Percentiles rank a stretch among this genome's conserved stretches.
These are phyloP conservation scores for Macrostomum lignano DNA, from an alignment of 1,140 invertebrate genomes.

Conservation along the genomic window DNA sequence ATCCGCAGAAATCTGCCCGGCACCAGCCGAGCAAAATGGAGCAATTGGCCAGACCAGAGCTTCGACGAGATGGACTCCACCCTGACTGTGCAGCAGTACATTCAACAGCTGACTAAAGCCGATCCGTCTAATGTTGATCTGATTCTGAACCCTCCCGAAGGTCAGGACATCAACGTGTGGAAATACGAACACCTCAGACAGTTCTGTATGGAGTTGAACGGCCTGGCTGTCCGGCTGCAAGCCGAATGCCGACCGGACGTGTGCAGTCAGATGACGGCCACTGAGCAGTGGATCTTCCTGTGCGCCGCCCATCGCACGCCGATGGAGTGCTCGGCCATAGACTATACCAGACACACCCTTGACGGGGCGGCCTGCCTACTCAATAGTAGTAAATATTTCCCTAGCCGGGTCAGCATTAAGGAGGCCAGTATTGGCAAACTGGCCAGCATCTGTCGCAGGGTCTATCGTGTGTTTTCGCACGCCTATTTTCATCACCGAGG, in stretches of 20 bases:
- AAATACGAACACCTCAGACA: constrained; percentile 97
- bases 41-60: constrained; percentile 79
- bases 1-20: too few relatives aligned
- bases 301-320: constrained; percentile 98
- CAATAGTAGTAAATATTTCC: constrained; percentile 56
- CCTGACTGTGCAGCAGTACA: constrained; percentile 78
- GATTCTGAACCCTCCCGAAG: constrained; percentile 75
- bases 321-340: constrained; percentile 67
- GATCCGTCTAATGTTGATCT: constrained; percentile 71
- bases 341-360: constrained; percentile 93
- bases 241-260: constrained; percentile 74
- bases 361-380: constrained; percentile 90
- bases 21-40: too few relatives aligned
- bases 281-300: constrained; percentile 97
- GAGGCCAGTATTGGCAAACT: constrained; percentile 90
- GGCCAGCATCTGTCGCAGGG: constrained; percentile 80
- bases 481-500: constrained; percentile 87
- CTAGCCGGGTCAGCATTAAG: constrained; percentile 71
- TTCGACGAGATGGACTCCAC: constrained; percentile 99
- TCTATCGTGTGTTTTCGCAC: constrained; percentile 97
- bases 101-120: constrained; percentile 77
- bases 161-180: constrained; percentile 95
- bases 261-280: constrained; percentile 97
- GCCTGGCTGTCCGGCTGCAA: constrained; percentile 53
- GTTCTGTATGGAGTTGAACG: constrained; percentile 96